phyloP scores from a whole-genome alignment of 1,140 invertebrate species.

The Drosophila biarmipes region DNA sequence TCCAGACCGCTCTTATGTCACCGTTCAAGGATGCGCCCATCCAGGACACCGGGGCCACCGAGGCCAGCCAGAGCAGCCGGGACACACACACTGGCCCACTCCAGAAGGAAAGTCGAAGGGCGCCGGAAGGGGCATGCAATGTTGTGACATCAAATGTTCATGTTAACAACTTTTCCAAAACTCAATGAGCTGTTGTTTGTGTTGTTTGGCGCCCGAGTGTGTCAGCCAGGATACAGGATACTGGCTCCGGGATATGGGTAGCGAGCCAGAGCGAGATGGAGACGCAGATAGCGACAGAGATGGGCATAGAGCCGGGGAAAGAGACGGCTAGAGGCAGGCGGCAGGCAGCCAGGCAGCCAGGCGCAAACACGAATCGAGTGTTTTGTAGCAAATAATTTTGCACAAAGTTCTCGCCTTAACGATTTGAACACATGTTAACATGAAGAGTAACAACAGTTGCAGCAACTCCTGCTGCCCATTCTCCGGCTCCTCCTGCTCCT shows the following conservation, averaged over 20 bases:
- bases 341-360: slow-evolving; percentile 46
- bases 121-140: slow-evolving; percentile 31
- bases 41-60: neutral
- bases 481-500: slow-evolving; percentile 5
- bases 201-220: slow-evolving; percentile 58
- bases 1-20: slow-evolving; percentile 24
- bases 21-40: slow-evolving; percentile 45
- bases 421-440: slow-evolving; percentile 83
- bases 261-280: neutral
- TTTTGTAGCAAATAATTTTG: slow-evolving; percentile 82
- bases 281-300: neutral
- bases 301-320: neutral
- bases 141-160: slow-evolving; percentile 83
- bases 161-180: slow-evolving; percentile 83
- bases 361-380: slow-evolving; percentile 77
- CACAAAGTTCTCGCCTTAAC: slow-evolving; percentile 82
- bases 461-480: slow-evolving; percentile 35
- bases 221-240: slow-evolving; percentile 9
- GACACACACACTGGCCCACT: slow-evolving; percentile 13
- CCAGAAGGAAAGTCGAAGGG: neutral
- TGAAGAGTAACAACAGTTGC: slow-evolving; percentile 73
- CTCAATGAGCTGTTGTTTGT: slow-evolving; percentile 83
- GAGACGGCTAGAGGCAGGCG: neutral
- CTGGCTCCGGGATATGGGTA: neutral
- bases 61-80: neutral